Conservation (phyloP, 2,797 vertebrate genomes). For the Sphaeramia orbicularis region DNA sequence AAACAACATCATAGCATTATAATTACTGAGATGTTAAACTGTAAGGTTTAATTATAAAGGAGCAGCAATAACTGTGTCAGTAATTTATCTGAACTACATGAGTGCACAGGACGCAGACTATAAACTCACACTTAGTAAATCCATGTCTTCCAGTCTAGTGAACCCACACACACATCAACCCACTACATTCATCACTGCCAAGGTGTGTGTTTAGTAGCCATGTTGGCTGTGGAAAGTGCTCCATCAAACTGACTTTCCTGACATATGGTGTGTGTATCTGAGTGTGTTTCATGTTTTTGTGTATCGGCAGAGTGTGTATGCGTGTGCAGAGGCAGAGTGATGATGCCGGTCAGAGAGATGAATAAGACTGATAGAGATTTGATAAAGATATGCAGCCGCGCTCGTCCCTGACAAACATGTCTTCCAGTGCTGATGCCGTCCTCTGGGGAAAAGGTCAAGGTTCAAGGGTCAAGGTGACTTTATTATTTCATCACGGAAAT, state of each 20-base stretch:
- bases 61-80: constrained; percentile 9
- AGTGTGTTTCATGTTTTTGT: constrained; percentile 26
- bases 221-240: constrained; percentile 68
- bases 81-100: constrained; percentile 17
- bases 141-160: constrained; percentile 15
- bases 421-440: not conserved
- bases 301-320: not conserved
- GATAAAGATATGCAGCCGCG: constrained; percentile 32
- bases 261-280: constrained; percentile 47
- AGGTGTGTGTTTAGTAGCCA: constrained; percentile 67
- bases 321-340: constrained; percentile 22
- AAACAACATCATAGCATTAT: not conserved
- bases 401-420: constrained; percentile 18
- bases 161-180: constrained; percentile 7
- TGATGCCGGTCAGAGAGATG: constrained; percentile 42
- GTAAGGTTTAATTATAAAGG: not conserved
- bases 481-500: constrained; percentile 31
- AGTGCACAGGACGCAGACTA: not conserved
- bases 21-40: not conserved
- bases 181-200: constrained; percentile 69
- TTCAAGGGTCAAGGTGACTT: constrained; percentile 44
- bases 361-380: constrained; percentile 45
- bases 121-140: constrained; percentile 26
- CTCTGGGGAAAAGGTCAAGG: constrained; percentile 13
- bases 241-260: constrained; percentile 66